Conservation (phyloP, 2,797 vertebrate genomes). For the Hipposideros larvatus region DNA sequence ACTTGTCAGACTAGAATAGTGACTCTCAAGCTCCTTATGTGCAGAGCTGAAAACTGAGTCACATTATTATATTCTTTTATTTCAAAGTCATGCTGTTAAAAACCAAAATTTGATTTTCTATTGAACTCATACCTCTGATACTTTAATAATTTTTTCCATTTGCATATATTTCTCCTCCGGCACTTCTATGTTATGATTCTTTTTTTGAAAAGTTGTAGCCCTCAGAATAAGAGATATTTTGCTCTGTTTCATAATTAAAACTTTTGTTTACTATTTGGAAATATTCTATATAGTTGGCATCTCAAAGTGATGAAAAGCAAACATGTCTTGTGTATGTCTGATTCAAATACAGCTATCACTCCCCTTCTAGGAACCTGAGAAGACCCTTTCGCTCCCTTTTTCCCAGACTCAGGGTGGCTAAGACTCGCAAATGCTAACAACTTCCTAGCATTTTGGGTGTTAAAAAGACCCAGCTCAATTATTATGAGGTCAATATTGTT, state of each 20-base stretch:
- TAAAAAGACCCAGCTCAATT: not conserved
- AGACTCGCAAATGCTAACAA: not conserved
- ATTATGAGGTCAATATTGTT: not conserved
- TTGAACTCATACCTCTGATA: not conserved
- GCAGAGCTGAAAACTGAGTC: not conserved
- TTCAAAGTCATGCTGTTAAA: not conserved
- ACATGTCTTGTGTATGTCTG: not conserved
- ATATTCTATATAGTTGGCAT: not conserved
- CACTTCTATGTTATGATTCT: not conserved
- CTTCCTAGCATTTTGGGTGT: not conserved
- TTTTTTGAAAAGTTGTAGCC: not conserved
- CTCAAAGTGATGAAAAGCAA: not conserved
- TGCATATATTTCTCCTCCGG: not conserved
- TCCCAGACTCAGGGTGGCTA: not conserved
- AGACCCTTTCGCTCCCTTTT: not conserved
- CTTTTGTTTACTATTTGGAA: not conserved
- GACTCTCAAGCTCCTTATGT: not conserved
- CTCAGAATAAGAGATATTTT: not conserved
- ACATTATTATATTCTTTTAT: not conserved
- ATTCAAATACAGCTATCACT: not conserved
- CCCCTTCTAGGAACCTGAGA: not conserved
- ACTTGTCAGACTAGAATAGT: not conserved
- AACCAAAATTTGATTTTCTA: not conserved
- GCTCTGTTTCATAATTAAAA: not conserved
- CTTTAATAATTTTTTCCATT: not conserved